phyloP scores from a whole-genome alignment of 2,113 vertebrate genomes.

The Odocoileus virginianus region DNA sequence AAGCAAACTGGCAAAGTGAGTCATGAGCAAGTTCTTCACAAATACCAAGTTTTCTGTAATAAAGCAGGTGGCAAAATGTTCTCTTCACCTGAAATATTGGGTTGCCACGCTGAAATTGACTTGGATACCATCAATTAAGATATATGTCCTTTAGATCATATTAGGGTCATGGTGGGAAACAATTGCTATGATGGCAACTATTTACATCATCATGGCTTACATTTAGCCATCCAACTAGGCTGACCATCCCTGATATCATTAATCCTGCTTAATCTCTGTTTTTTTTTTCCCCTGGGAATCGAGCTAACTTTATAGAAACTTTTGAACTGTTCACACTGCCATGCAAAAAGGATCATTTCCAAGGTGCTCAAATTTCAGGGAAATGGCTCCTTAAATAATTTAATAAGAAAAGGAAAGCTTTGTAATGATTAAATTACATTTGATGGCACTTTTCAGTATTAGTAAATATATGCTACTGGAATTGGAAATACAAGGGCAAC shows the following conservation, averaged over 20 bases:
- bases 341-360: neutral
- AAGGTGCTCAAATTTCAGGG: neutral
- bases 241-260: neutral
- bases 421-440: slow-evolving; percentile 9
- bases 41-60: neutral
- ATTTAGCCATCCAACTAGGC: neutral
- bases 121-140: neutral
- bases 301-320: slow-evolving; percentile 1
- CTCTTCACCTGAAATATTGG: neutral
- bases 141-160: neutral
- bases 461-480: neutral
- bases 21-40: neutral
- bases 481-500: neutral
- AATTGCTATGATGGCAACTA: neutral
- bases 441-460: neutral
- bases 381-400: slow-evolving; percentile 34
- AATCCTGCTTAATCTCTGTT: neutral
- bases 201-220: neutral
- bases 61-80: neutral
- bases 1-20: neutral
- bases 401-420: neutral
- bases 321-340: neutral
- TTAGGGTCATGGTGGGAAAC: neutral
- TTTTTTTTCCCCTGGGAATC: neutral
- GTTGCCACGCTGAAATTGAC: neutral